Evolutionary conservation across 2,888 invertebrate genomes (phyloP), one percentile per base, ranked within the genome.

Genomic region (Heterodera filipjevi): DNA sequence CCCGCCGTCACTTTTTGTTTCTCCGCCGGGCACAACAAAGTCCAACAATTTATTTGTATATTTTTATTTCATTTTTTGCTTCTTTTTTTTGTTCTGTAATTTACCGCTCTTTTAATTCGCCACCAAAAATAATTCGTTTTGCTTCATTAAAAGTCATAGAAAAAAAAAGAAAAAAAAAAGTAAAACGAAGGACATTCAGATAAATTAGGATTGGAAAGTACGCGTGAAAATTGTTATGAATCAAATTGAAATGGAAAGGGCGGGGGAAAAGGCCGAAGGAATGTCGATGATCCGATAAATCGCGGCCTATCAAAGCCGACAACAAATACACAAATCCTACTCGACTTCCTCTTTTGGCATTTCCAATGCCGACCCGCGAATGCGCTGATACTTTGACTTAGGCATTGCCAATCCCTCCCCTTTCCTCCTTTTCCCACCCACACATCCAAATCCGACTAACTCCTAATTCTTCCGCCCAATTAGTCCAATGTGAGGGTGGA

Each of bases 21-120:
- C 59, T 10, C 59, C 59, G 49, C n/a, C n/a, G 59, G 59, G 27
- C 59, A 59, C 59, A 59, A 59, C 59, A 59, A 59, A 59, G 59
- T 59, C 59, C 59, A 59, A 59, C n/a, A n/a, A n/a, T n/a, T n/a
- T n/a, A n/a, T n/a, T n/a, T n/a, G n/a, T n/a, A n/a, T n/a, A n/a
- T n/a, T n/a, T n/a, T n/a, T n/a, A n/a, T n/a, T n/a, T n/a, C n/a
- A n/a, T n/a, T 59, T 59, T 27, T 5, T 22, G 22, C 19, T 5
- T 22, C 16, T 22, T 27, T 6, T 27, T 8, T 27, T 10, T 22
- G 59, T n/a, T n/a, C n/a, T 49, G 49, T 49, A 49, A 49, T 49
- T 49, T 49, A 49, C 59, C n/a, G 22, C 59, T 27, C 22, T 59
- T 59, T 19, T 27, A 59, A 22, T 27, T 27, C 59, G 8, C 59